A percentile compares a stretch with the other conserved stretches of the same genome.
phyloP scores from a whole-genome alignment of 2,113 vertebrate genomes.

The Motacilla alba region DNA sequence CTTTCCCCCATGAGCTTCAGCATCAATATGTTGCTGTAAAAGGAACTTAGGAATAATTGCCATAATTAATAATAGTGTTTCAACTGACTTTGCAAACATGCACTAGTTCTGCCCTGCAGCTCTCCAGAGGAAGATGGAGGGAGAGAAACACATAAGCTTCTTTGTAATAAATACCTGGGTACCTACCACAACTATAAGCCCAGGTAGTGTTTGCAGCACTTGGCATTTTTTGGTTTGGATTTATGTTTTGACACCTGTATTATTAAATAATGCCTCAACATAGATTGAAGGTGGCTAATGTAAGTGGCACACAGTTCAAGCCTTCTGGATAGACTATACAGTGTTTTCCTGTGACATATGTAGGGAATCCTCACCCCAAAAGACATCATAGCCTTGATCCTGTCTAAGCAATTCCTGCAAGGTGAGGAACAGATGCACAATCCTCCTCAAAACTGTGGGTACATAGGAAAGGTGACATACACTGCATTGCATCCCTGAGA shows the following conservation, averaged over 20 bases:
- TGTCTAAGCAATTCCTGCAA: background rate
- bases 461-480: background rate
- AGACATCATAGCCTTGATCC: background rate
- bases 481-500: fast-evolving
- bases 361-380: background rate
- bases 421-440: background rate
- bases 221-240: background rate
- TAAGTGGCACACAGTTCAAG: background rate
- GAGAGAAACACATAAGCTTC: background rate
- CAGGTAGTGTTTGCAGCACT: background rate
- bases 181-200: background rate
- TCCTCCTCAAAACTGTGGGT: background rate
- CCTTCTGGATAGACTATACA: background rate
- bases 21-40: background rate
- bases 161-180: background rate
- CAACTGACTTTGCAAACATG: background rate
- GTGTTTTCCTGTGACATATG: background rate
- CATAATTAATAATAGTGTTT: background rate
- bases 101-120: background rate
- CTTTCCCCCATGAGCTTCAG: background rate
- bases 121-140: background rate
- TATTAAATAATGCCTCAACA: background rate
- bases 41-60: background rate
- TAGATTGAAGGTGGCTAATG: background rate
- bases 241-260: background rate